Base-by-base conservation (phyloP, 2,113 vertebrate genomes). In the Syngnathus scovelli region DNA sequence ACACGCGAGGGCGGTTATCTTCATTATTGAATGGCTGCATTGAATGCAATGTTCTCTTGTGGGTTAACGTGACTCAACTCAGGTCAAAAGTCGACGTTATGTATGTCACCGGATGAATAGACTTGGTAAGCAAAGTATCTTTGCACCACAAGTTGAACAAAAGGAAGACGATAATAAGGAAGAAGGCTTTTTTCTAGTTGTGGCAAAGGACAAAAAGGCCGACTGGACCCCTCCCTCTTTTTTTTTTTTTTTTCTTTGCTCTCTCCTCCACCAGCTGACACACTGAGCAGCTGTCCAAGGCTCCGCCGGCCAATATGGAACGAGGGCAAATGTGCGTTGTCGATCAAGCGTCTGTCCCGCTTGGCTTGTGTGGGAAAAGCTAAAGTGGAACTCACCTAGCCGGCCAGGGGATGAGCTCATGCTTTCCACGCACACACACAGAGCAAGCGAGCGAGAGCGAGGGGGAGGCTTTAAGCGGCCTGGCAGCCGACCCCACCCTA, bases 401-500 rank as follows among this genome's bases (percentile, higher is more conserved):
- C n/a, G 6, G 80, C 83, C 80, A 84, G 76, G 59, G 75, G 83
- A 89, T 88, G 88, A 90, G 86, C 79, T 89, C 86, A 88, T 85
- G 89, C 79, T 86, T 86, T 88, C 83, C 86, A 86, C 76, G 46
- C 36, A 75, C 68, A 71, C 62, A 72, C 71, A 36, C 12, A 58
- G 55, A 36, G 15, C 36, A 33, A 61, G 61, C 16, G 48, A 66
- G 62, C 71, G 15, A 58, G 38, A 61, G 61, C 27, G 51, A 66
- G 62, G 72, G 70, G 69, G 64, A 74, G 75, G 79, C 80, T 76
- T 63, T 79, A 58, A 79, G 81, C 83, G 66, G 78, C 67, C 81
- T 80, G 81, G 85, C 81, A 76, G 77, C 67, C 82, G 89, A 91
- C 91, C 90, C 90, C 91, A 91, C 91, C 91, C 91, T 78, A 81